Base-by-base conservation (phyloP, 1,140 invertebrate species). In the Rhynchophorus ferrugineus region DNA sequence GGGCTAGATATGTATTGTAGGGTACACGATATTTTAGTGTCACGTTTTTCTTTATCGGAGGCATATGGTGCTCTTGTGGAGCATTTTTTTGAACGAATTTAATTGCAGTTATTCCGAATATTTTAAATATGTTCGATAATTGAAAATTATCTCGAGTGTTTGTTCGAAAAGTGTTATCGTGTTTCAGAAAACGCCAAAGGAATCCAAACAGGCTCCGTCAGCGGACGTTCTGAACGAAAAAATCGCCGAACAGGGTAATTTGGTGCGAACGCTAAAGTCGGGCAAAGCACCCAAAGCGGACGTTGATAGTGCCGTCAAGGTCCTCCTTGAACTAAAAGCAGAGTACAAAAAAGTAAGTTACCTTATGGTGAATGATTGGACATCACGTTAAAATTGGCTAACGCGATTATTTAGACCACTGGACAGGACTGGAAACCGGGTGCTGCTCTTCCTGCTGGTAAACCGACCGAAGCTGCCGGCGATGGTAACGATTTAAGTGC, bases 231-330 rank as follows among this genome's bases (percentile, higher is more conserved):
- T 71, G 16, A 74, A 68, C 47, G 65, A 70, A 3, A 69, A 75
- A 57, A 78, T 79, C 17, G 62, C 64, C 1, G 71, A 74, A 57
- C 80, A 89, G 68, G 87, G 86, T 1, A 80, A 88, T 60, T 69
- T 78, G 49, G 78, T 91, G 8, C 69, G 87, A 35, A 73, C 82
- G 24, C 64, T 89, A 8, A 89, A 89, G 69, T 56, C 74, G 6
- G 71, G 77, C 13, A 84, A 83, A 64, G 76, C 78, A 6, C 60
- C 41, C 46, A 70, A 68, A 56, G 42, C 74, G 3, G 64, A 73
- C 13, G 74, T 90, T 44, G 82, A 89, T 60, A 73, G 69, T 9
- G 85, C 80, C 62, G 86, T 92, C n/a, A 79, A 87, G 67, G 70
- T 73, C 43, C 72, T 95, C 20, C 69, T 92, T 49, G 70, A 74